phyloP scores from a whole-genome alignment of 2,113 vertebrate genomes.

The Engystomops pustulosus region DNA sequence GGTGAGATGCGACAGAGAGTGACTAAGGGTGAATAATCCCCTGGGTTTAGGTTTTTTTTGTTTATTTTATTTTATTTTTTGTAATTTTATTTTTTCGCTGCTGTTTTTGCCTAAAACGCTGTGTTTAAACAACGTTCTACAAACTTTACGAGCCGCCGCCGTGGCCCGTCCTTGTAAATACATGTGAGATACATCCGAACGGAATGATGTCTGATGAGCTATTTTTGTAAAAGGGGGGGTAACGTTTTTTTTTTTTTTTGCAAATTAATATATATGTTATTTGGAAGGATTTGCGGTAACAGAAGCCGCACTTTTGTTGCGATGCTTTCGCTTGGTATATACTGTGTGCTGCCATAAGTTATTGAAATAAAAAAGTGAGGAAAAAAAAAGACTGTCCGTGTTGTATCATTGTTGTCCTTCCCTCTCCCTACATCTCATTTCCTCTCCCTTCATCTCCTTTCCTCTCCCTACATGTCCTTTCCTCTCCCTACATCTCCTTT shows the following conservation, averaged over 20 bases:
- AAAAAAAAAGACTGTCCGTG: too few species aligned
- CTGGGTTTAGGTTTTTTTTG: constrained; percentile 60
- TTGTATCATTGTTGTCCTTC: too few species aligned
- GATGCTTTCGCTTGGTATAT: constrained; percentile 86
- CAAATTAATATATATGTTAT: constrained; percentile 41
- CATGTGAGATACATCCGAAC: constrained; percentile 84
- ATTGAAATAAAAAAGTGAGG: constrained; percentile 75
- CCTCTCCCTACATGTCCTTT: too few species aligned
- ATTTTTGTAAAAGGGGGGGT: constrained; percentile 89
- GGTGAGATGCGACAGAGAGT: constrained; percentile 79
- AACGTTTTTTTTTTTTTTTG: constrained; percentile 67
- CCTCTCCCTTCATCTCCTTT: too few species aligned
- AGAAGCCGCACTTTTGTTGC: constrained; percentile 92
- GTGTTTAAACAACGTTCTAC: constrained; percentile 84
- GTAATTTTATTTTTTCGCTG: constrained; percentile 69
- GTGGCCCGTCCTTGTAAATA: constrained; percentile 87
- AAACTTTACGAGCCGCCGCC: constrained; percentile 75
- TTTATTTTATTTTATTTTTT: constrained; percentile 80
- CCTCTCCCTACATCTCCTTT: too few species aligned
- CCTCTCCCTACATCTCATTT: too few species aligned
- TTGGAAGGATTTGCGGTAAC: constrained; percentile 81
- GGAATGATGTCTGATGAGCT: constrained; percentile 87
- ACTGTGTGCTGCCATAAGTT: constrained; percentile 96
- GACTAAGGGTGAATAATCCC: constrained; percentile 67
- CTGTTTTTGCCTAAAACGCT: constrained; percentile 87